Base-by-base conservation (phyloP, 2,113 vertebrate genomes). In the Ctenodactylus gundi region DNA sequence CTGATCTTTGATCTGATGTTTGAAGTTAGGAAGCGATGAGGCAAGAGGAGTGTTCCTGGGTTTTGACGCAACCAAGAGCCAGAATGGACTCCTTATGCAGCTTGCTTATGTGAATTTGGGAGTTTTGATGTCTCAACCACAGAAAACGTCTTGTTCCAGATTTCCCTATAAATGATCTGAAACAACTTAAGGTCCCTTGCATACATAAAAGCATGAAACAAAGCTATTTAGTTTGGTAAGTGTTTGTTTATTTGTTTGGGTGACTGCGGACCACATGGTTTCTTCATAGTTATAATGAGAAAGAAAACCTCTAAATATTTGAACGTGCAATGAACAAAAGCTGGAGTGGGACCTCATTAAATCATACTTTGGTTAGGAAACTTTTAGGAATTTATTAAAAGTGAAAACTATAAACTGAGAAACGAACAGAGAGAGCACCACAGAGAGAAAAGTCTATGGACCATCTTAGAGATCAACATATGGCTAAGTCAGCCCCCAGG, bases 1-100 rank as follows among this genome's bases (percentile, higher is more conserved):
- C 64, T 36, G 13, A 90, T 78, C 55, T 92, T 95, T 90, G 29
- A 94, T 58, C 64, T 12, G 0, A 51, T 78, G 36, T 89, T 94
- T 94, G 70, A 91, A 81, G 73, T 94, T 86, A 70, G 60, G 23
- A 92, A 90, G 80, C 75, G 44, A 93, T 53, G 53, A 94, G 83
- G 64, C 62, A 36, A 7, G 27, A 83, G 64, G 23, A 4, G 36
- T 20, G 14, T 51, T 94, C 7, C 70, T 83, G 62, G 51, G 41
- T 88, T 92, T 57, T 95, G 76, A 95, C 44, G 60, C n/a, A 60
- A 12, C 12, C n/a, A 14, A 46, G 39, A 85, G 34, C 34, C 34
- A 20, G 36, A 78, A 58, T 65, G 36, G 46, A 17, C 12, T 76
- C 80, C 85, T 83, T 80, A 83, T 41, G 23, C 9, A 84, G 15